Percentiles rank a stretch among this genome's conserved stretches.
phyloP scores from a whole-genome alignment of 37 sponge, comb jelly and placozoan genomes.

The Oscarella lobularis region DNA sequence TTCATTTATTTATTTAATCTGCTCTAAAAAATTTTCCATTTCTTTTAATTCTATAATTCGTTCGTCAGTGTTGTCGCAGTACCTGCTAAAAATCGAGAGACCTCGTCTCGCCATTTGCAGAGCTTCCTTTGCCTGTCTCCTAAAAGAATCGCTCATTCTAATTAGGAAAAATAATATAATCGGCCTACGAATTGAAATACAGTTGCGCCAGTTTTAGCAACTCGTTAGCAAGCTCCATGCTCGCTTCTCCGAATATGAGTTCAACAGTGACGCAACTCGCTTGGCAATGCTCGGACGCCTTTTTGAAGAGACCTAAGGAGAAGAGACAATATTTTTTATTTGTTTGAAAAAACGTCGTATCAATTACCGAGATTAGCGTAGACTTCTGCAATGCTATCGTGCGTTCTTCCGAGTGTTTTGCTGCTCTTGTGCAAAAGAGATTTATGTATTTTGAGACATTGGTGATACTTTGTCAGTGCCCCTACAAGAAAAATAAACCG shows the following conservation, averaged over 20 bases:
- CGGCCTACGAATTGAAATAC: not conserved
- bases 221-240: not conserved
- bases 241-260: not conserved
- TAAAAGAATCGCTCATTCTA: not conserved
- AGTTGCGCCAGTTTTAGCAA: not conserved
- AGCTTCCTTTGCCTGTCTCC: not conserved
- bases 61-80: not conserved
- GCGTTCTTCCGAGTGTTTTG: slow-evolving; percentile 25
- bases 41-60: not conserved
- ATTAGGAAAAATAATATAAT: not conserved
- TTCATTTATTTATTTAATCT: too few relatives aligned
- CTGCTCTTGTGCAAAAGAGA: slow-evolving; percentile 23
- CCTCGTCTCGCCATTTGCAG: not conserved
- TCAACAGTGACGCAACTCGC: not conserved
- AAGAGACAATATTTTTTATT: not conserved
- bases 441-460: slow-evolving; percentile 24
- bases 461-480: slow-evolving; percentile 7
- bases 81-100: not conserved
- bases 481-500: slow-evolving; percentile 3
- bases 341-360: not conserved
- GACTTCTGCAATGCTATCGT: slow-evolving; percentile 20
- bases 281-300: not conserved
- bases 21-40: not conserved
- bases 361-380: slow-evolving; percentile 27
- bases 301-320: not conserved